Percentiles rank a stretch among this genome's conserved stretches.
Evolutionary conservation across 2,797 vertebrate species (phyloP).

Genomic region (Neostethus bicornis): DNA sequence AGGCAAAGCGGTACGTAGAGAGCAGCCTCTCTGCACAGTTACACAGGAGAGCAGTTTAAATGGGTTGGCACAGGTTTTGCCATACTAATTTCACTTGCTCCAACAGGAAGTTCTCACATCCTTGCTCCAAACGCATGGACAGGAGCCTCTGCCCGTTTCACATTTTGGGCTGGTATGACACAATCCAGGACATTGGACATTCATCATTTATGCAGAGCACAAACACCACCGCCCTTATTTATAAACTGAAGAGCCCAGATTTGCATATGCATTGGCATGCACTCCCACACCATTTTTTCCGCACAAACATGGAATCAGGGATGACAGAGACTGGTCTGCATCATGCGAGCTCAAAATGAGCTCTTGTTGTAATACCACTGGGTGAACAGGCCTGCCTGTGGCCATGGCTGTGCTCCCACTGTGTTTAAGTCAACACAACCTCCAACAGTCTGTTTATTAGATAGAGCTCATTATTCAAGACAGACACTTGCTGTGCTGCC

Average conservation of each 20-base stretch:
- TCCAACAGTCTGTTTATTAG: constrained; percentile 69
- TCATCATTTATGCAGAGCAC: constrained; percentile 38
- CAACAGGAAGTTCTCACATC: constrained; percentile 50
- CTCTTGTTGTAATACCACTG: constrained; percentile 60
- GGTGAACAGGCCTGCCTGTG: constrained; percentile 57
- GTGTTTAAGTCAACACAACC: constrained; percentile 66
- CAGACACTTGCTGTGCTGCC: constrained; percentile 51
- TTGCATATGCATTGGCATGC: constrained; percentile 16
- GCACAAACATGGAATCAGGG: constrained; percentile 59
- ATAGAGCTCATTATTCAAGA: constrained; percentile 75
- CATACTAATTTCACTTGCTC: constrained; percentile 37
- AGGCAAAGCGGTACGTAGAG: constrained; percentile 34
- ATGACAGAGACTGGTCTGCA: constrained; percentile 61
- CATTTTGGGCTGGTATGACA: constrained; percentile 44
- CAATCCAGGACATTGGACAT: constrained; percentile 30
- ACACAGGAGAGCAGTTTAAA: constrained; percentile 59
- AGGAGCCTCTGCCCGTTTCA: constrained; percentile 37
- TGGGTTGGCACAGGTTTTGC: constrained; percentile 61
- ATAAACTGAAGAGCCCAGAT: constrained; percentile 24
- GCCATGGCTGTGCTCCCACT: constrained; percentile 60
- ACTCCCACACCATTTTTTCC: constrained; percentile 31
- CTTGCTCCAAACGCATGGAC: constrained; percentile 35
- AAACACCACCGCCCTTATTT: constrained; percentile 20
- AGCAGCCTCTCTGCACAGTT: constrained; percentile 54
- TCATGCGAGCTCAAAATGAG: constrained; percentile 62